A percentile compares a stretch with the other conserved stretches of the same genome.
These are phyloP conservation scores for Hippocampus mohnikei DNA, from an alignment of 2,113 vertebrate genomes.

Conservation along the genomic window DNA sequence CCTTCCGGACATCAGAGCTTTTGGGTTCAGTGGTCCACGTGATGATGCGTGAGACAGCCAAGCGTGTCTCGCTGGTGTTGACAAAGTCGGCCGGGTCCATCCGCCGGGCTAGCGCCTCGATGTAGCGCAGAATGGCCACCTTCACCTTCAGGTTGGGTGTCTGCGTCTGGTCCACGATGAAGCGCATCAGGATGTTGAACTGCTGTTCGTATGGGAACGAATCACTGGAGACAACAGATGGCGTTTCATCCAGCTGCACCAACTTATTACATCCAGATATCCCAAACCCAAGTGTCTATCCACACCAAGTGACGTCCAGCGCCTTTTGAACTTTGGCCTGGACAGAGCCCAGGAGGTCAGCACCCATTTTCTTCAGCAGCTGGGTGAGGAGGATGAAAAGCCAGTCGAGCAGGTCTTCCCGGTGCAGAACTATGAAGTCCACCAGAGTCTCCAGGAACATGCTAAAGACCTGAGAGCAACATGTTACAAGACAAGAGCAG, in stretches of 20 bases:
- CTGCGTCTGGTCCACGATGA: slow-evolving; percentile 95
- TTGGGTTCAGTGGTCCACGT: slow-evolving; percentile 96
- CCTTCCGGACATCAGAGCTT: slow-evolving; percentile 92
- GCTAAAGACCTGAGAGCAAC: slow-evolving; percentile 84
- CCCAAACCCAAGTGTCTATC: not conserved
- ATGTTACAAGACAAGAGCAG: slow-evolving; percentile 2
- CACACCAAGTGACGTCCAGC: slow-evolving; percentile 85
- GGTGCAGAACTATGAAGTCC: slow-evolving; percentile 87
- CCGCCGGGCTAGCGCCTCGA: slow-evolving; percentile 84
- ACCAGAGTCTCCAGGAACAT: slow-evolving; percentile 94
- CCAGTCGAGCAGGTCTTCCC: slow-evolving; percentile 91
- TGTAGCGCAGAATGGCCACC: slow-evolving; percentile 90
- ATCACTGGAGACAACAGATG: slow-evolving; percentile 71
- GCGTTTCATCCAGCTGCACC: not conserved
- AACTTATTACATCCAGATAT: not conserved
- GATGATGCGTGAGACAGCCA: slow-evolving; percentile 94
- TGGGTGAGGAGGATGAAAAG: slow-evolving; percentile 88
- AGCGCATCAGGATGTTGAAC: slow-evolving; percentile 96
- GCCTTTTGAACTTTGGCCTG: slow-evolving; percentile 94
- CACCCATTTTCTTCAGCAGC: slow-evolving; percentile 93
- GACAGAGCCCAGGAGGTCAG: slow-evolving; percentile 89
- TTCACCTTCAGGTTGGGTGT: slow-evolving; percentile 95
- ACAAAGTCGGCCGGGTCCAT: slow-evolving; percentile 91
- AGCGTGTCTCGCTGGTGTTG: slow-evolving; percentile 92
- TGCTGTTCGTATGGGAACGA: slow-evolving; percentile 93